Percentiles rank a stretch among this genome's conserved stretches.
Evolutionary conservation across 2,113 vertebrate species (phyloP).

Genomic region (Sinocyclocheilus maitianheensis): DNA sequence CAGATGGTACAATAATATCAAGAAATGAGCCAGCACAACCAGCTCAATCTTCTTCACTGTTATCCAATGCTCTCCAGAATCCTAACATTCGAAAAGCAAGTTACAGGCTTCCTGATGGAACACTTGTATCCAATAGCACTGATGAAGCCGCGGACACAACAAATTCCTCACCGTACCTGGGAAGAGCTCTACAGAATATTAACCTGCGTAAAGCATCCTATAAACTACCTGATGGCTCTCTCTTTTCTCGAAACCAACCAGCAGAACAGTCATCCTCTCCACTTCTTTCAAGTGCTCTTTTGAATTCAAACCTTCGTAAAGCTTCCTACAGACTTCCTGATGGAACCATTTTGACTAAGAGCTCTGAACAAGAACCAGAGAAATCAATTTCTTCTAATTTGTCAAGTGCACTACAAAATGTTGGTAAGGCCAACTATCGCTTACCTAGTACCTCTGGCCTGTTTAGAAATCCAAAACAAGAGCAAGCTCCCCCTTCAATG

Average conservation of each 20-base stretch:
- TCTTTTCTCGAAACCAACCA: conserved; percentile 51
- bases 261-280: conserved; percentile 43
- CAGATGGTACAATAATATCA: conserved; percentile 55
- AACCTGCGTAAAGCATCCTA: conserved; percentile 71
- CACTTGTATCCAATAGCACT: conserved; percentile 48
- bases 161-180: conserved; percentile 64
- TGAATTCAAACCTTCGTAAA: conserved; percentile 67
- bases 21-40: conserved; percentile 50
- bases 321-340: conserved; percentile 65
- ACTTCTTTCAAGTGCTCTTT: conserved; percentile 57
- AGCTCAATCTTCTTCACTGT: conserved; percentile 41
- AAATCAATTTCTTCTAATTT: conserved; percentile 64
- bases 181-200: conserved; percentile 67
- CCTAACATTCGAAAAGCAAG: conserved; percentile 64
- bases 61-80: conserved; percentile 68
- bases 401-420: conserved; percentile 68
- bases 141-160: conserved; percentile 46
- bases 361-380: conserved; percentile 46
- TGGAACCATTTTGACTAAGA: conserved; percentile 57
- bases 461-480: conserved; percentile 53
- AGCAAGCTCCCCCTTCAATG: conserved; percentile 54
- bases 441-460: conserved; percentile 66
- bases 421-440: conserved; percentile 69
- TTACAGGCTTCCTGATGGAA: conserved; percentile 62
- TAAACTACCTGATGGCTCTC: conserved; percentile 66